phyloP scores from a whole-genome alignment of 2,797 vertebrate species.

The Gallinago solitaria region DNA sequence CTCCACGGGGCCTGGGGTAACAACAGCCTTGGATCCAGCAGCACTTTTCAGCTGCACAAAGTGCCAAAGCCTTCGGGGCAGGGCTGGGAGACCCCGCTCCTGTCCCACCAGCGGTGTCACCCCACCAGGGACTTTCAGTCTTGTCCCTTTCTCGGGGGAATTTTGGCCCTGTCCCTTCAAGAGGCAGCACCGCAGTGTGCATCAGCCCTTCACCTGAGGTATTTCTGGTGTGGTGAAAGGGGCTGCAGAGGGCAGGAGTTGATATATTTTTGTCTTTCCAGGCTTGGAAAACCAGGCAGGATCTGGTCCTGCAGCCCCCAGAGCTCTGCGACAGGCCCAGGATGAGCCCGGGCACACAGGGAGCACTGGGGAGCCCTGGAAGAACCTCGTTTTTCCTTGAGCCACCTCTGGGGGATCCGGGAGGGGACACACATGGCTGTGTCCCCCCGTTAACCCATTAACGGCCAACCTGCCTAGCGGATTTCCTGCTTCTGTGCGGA shows the following conservation, averaged over 20 bases:
- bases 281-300: not conserved
- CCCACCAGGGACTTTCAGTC: not conserved
- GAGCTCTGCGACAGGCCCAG: not conserved
- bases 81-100: not conserved
- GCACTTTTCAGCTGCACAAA: not conserved
- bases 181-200: not conserved
- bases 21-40: not conserved
- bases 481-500: rapidly evolving
- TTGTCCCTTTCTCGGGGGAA: not conserved
- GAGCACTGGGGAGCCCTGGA: rapidly evolving
- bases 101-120: rapidly evolving
- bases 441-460: rapidly evolving
- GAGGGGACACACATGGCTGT: rapidly evolving
- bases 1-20: not conserved
- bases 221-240: not conserved
- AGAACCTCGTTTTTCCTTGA: rapidly evolving
- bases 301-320: rapidly evolving
- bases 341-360: rapidly evolving
- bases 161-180: not conserved
- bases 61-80: not conserved
- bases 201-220: not conserved
- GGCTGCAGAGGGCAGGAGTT: not conserved
- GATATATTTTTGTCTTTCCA: too few species aligned
- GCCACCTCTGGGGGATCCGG: too few species aligned
- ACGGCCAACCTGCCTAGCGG: rapidly evolving